Percentiles rank a stretch among this genome's conserved stretches.
Evolutionary conservation across 1,140 invertebrate genomes (phyloP).

Genomic region (Drosophila busckii): DNA sequence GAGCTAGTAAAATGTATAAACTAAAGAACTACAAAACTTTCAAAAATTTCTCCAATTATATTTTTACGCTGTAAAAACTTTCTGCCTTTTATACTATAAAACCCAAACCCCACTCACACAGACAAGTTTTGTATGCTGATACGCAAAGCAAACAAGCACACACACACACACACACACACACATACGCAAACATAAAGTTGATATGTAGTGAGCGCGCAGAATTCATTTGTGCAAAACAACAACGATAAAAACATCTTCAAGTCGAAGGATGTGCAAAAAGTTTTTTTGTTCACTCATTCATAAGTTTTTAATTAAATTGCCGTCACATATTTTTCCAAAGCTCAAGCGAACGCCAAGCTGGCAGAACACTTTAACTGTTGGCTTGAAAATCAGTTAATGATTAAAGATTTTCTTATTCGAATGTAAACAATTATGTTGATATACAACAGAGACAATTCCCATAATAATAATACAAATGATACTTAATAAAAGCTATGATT

Average conservation of each 20-base stretch:
- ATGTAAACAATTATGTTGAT: no score
- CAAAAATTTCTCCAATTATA: conserved; percentile 70
- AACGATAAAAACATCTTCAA: conserved; percentile 73
- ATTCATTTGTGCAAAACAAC: conserved; percentile 71
- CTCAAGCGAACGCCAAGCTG: conserved; percentile 37
- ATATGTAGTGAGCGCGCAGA: conserved; percentile 5
- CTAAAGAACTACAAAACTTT: conserved; percentile 45
- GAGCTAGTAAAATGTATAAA: no score
- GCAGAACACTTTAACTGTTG: conserved; percentile 2
- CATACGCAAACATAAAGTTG: conserved; percentile 34
- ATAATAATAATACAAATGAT: no score
- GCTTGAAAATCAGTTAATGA: no score
- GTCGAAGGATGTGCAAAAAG: conserved; percentile 70
- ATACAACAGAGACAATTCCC: no score
- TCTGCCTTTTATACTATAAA: conserved; percentile 30
- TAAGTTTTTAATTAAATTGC: conserved; percentile 77
- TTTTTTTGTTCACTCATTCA: conserved; percentile 75
- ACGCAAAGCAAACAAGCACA: conserved; percentile 32
- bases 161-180: conserved; percentile 21
- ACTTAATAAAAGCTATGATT: no score
- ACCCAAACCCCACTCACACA: conserved; percentile 20
- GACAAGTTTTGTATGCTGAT: conserved; percentile 53
- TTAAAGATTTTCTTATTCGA: no score
- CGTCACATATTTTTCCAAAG: conserved; percentile 61
- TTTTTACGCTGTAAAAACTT: conserved; percentile 73